Conservation (phyloP, 1,140 invertebrate species). For the Tetraneura akinire region DNA sequence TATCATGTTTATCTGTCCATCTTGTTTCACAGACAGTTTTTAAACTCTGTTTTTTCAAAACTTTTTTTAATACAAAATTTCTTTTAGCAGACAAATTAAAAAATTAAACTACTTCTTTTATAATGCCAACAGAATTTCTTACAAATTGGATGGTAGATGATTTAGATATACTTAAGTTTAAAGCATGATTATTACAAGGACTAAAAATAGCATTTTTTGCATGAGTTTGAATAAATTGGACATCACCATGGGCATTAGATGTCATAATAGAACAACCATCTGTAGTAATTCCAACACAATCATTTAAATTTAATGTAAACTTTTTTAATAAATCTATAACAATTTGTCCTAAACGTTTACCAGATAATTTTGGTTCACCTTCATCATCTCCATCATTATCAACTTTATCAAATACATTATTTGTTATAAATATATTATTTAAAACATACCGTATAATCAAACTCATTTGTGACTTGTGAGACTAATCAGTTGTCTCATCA, state of each 20-base stretch:
- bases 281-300: constrained; percentile 1
- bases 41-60: background rate
- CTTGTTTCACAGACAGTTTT: background rate
- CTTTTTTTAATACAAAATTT: background rate
- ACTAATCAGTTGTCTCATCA: background rate
- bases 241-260: background rate
- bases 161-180: background rate
- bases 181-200: constrained; percentile 1
- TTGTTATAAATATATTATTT: background rate
- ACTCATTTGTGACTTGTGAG: background rate
- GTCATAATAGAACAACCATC: background rate
- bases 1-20: background rate
- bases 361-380: background rate
- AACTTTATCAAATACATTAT: background rate
- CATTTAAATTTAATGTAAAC: background rate
- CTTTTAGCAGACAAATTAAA: background rate
- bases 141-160: background rate
- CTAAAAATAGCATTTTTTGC: constrained; percentile 3
- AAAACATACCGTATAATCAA: background rate
- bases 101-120: background rate
- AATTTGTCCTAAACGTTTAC: background rate
- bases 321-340: background rate
- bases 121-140: background rate
- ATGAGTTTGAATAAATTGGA: background rate
- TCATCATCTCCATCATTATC: background rate